Base-by-base conservation (phyloP, 1,140 invertebrate species). In the Drosophila quadrilineata region DNA sequence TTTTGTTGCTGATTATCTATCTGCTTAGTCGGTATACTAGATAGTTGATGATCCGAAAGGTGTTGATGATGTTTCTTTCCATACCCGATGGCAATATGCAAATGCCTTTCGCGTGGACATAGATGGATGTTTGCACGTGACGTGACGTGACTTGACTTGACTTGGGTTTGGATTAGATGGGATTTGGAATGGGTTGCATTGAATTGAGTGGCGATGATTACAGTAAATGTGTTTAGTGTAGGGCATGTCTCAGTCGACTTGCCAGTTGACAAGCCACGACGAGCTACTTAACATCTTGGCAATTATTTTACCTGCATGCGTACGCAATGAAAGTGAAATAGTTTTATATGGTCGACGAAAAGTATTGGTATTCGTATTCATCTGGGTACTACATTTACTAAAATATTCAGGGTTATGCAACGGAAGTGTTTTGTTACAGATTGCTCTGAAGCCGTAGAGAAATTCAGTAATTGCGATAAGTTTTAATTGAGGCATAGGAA, bases 261-360 rank as follows among this genome's bases (percentile, higher is more conserved):
- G 31, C 6, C 10, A 16, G 22, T 19, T 24, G 0, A 19, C 19
- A 22, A 52, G 35, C n/a, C 3, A 36, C n/a, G n/a, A 10, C 29
- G 9, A 19, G n/a, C 28, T 33, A 36, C 12, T 41, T 48, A 46
- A 45, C 26, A 53, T 33, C 19, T 31, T 22, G 46, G 26, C 48
- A 62, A 53, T 54, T 67, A 38, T 62, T 49, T 54, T 52, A 38
- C 17, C 29, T 29, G 29, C 57, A 50, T 57, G 38, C 48, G 46
- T 48, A 29, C 10, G 46, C 46, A 70, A 73, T 35, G 73, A 82
- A 82, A 82, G 77, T 84, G 74, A 82, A 75, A 75, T 41, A 31
- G 38, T 59, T 65, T 28, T 43, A 49, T 38, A 24, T 21, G n/a
- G 38, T 8, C 36, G 49, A 28, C 36, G 3, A 29, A 41, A 1